Conservation (phyloP, 2,797 vertebrate genomes). For the Eidolon dupreanum region DNA sequence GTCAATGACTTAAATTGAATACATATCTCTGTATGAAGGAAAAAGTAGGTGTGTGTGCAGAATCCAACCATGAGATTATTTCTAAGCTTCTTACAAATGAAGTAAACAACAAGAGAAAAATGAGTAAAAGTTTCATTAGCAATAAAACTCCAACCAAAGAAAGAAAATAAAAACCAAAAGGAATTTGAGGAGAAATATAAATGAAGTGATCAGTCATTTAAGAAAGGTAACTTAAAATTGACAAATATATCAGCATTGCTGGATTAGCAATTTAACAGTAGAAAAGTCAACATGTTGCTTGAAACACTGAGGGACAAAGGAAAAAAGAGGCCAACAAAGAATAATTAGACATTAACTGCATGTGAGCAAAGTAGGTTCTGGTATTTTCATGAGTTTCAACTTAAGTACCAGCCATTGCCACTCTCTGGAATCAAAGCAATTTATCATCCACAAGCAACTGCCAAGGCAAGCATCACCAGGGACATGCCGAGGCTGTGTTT, state of each 20-base stretch:
- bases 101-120: not conserved
- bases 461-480: constrained; percentile 61
- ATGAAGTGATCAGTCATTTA: not conserved
- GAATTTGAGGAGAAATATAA: not conserved
- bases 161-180: not conserved
- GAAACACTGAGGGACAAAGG: not conserved
- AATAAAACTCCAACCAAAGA: not conserved
- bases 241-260: not conserved
- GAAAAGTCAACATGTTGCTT: constrained; percentile 15
- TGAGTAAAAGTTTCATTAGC: not conserved
- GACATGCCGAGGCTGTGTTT: constrained; percentile 51
- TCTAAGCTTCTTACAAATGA: not conserved
- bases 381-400: constrained; percentile 66
- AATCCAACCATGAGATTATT: not conserved
- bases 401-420: constrained; percentile 57
- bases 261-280: not conserved
- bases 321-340: constrained; percentile 28
- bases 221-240: constrained; percentile 4
- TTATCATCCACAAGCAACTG: constrained; percentile 76
- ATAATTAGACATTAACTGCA: constrained; percentile 59
- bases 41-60: not conserved
- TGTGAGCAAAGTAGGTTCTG: constrained; percentile 27
- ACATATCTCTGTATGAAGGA: not conserved
- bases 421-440: constrained; percentile 76
- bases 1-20: not conserved